Evolutionary conservation across 2,888 invertebrate genomes (phyloP).

Genomic region (Stratiomys singularior): DNA sequence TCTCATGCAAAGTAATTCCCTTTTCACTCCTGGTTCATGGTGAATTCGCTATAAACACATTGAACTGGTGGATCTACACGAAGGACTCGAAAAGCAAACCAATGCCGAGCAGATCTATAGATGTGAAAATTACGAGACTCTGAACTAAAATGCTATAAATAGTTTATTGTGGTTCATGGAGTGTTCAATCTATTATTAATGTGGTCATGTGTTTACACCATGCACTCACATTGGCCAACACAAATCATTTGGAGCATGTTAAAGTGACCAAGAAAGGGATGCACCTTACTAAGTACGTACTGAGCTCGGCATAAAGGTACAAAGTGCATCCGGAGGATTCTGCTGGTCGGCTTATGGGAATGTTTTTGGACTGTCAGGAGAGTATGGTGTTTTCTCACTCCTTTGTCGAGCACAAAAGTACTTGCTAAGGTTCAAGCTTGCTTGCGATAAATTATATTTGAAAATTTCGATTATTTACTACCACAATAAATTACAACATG

Average conservation of each 20-base stretch:
- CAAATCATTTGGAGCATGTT: constrained; percentile 34
- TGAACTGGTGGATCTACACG: too few relatives aligned
- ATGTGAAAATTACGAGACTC: constrained; percentile 29
- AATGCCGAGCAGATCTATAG: not conserved
- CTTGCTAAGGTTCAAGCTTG: not conserved
- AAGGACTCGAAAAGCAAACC: not conserved
- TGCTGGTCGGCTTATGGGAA: not conserved
- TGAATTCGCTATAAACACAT: too few relatives aligned
- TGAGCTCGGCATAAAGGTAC: not conserved
- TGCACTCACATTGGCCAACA: constrained; percentile 42
- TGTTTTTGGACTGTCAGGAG: not conserved
- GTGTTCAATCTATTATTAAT: constrained; percentile 50
- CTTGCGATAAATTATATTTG: constrained; percentile 29
- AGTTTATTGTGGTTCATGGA: constrained; percentile 44
- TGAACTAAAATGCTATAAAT: constrained; percentile 44
- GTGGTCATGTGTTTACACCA: constrained; percentile 49
- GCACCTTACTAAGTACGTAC: not conserved
- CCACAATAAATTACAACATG: too few relatives aligned
- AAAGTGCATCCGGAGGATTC: constrained; percentile 7
- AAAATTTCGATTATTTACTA: constrained; percentile 36
- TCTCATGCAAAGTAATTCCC: too few relatives aligned
- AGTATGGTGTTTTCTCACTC: not conserved
- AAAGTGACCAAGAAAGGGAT: constrained; percentile 29
- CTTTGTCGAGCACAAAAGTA: not conserved
- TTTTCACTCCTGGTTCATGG: too few relatives aligned